Base-by-base conservation (phyloP, 2,888 invertebrate genomes). In the Physocephala rufipes region DNA sequence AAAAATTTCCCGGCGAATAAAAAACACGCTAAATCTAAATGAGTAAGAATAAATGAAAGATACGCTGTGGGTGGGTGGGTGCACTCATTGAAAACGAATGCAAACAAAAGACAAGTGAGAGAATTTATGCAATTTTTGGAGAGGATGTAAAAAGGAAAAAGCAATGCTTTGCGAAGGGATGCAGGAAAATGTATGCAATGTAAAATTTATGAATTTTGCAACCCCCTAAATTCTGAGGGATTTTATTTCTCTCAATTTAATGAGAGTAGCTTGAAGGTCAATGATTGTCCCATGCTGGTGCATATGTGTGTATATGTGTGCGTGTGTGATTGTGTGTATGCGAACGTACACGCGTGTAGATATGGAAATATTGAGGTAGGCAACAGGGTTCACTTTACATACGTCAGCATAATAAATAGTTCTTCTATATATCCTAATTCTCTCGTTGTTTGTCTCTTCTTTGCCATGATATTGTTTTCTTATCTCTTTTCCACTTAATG, bases 321-420 rank as follows among this genome's bases (percentile, higher is more conserved):
- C 49, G 19, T 49, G 49, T 49, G 2, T 49, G 47, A 15, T 12
- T 47, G 16, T 47, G 47, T 47, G 13, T 1, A 16, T 51, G 4
- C 13, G 2, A 1, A 16, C 5, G 51, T 16, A 19, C 19, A 19
- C 13, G 24, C 24, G 53, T n/a, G n/a, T 13, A 30, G 9, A 62
- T 43, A 36, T 0, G 15, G 47, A 47, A 45, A 61, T 62, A 51
- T 81, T 81, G 81, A 81, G 81, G 81, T 81, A 81, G 81, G 79
- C 80, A 76, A n/a, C 69, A 67, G 55, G 71, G 66, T 70, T 71
- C 9, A n/a, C 47, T 65, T 71, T 53, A 21, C 53, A 43, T 45
- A 66, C 36, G 47, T 68, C 43, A 63, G 36, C 4, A 36, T 7
- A 13, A 53, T 53, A n/a, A 53, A 21, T 2, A 21, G n/a, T n/a